A percentile compares a stretch with the other conserved stretches of the same genome.
phyloP scores from a whole-genome alignment of 2,888 invertebrate species.

The Lithophane ornitopus region DNA sequence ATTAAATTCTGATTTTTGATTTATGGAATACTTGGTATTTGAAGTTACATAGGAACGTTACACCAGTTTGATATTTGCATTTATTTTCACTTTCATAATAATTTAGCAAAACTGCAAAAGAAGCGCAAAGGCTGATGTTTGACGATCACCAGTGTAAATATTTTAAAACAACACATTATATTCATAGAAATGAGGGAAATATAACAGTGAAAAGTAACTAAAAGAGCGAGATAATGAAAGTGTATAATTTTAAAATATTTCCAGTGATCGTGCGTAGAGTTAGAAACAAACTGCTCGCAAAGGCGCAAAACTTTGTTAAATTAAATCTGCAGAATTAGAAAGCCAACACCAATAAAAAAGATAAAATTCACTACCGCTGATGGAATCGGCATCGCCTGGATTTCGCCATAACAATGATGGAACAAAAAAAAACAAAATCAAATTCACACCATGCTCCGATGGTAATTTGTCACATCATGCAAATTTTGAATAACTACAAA shows the following conservation, averaged over 20 bases:
- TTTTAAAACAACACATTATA: conserved; percentile 42
- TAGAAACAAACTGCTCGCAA: conserved; percentile 32
- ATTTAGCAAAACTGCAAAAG: conserved; percentile 2
- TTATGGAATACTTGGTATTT: not conserved
- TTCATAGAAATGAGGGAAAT: not conserved
- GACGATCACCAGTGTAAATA: conserved; percentile 38
- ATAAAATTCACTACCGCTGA: conserved; percentile 92
- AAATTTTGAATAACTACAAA: conserved; percentile 47
- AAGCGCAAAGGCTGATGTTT: conserved; percentile 22
- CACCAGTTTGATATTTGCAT: no score
- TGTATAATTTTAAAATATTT: conserved; percentile 48
- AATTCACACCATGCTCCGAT: conserved; percentile 84
- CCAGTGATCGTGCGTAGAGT: conserved; percentile 12
- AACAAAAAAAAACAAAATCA: conserved; percentile 86
- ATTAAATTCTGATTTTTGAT: not conserved
- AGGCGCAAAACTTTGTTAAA: conserved; percentile 41
- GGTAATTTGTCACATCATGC: conserved; percentile 72
- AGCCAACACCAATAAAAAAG: conserved; percentile 79
- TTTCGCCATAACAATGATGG: conserved; percentile 87
- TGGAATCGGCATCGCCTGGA: conserved; percentile 93
- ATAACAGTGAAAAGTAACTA: not conserved
- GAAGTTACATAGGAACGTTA: not conserved
- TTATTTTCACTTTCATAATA: no score
- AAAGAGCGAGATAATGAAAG: not conserved
- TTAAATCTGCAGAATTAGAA: conserved; percentile 67